A percentile compares a stretch with the other conserved stretches of the same genome.
Conservation (phyloP, 2,888 invertebrate species). For the Catonia carolina region DNA sequence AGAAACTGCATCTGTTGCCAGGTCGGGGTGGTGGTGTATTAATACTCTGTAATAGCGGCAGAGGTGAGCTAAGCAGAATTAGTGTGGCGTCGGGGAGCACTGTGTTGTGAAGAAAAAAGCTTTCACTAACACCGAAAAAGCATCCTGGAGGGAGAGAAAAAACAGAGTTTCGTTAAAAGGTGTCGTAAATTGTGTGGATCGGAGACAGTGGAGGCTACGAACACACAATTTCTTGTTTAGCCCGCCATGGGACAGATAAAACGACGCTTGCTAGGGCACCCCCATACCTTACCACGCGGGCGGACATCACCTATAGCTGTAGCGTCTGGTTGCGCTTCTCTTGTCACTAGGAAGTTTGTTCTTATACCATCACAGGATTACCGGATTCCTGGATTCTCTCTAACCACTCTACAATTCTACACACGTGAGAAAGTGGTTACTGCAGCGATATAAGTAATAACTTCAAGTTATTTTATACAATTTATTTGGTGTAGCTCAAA, state of each 20-base stretch:
- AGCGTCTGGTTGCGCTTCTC: neutral
- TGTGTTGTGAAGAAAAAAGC: conserved; percentile 19
- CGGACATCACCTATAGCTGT: neutral
- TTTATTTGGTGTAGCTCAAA: too few species aligned
- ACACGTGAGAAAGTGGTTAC: too few species aligned
- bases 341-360: neutral
- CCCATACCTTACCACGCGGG: neutral
- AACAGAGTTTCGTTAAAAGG: conserved; percentile 19
- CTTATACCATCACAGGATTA: neutral
- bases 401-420: neutral
- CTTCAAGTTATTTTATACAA: too few species aligned
- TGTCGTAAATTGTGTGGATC: conserved; percentile 18
- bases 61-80: conserved; percentile 19
- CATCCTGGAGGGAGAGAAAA: conserved; percentile 17
- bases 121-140: conserved; percentile 21
- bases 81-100: conserved; percentile 16
- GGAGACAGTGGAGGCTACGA: conserved; percentile 12
- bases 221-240: conserved; percentile 19
- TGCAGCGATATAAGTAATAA: too few species aligned
- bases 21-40: conserved; percentile 8
- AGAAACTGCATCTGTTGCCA: too few species aligned
- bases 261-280: conserved; percentile 1
- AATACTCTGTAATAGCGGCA: conserved; percentile 15
- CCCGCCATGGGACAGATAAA: conserved; percentile 2
- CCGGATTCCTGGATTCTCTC: neutral